phyloP scores from a whole-genome alignment of 2,888 invertebrate genomes.

The Margaritifera margaritifera region DNA sequence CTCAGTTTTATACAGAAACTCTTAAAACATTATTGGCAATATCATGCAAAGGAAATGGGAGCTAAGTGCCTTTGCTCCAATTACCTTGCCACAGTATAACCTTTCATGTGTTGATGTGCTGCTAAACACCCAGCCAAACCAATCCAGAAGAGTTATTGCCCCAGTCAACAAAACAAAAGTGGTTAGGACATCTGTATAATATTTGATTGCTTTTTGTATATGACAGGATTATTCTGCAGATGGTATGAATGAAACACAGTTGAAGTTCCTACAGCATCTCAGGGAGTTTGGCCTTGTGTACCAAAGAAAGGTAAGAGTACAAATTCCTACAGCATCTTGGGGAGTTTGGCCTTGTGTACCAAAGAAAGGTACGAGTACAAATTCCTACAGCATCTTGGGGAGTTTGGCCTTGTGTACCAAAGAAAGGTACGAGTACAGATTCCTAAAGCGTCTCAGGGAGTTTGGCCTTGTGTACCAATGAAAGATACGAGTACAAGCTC shows the following conservation, averaged over 20 bases:
- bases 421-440: conserved; percentile 85
- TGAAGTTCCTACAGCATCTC: conserved; percentile 93
- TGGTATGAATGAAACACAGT: conserved; percentile 89
- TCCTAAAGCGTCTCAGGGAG: conserved; percentile 95
- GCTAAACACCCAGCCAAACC: too few species aligned
- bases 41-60: too few species aligned
- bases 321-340: conserved; percentile 95
- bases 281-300: conserved; percentile 98
- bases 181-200: not conserved
- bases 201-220: conserved; percentile 4
- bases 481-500: conserved; percentile 84
- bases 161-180: too few species aligned
- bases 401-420: conserved; percentile 97
- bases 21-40: too few species aligned
- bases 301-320: conserved; percentile 85
- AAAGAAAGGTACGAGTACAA: conserved; percentile 85
- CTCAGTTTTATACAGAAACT: too few species aligned
- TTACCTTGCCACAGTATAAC: too few species aligned
- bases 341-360: conserved; percentile 97
- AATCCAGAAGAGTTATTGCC: not conserved
- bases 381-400: conserved; percentile 95
- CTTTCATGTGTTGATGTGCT: too few species aligned
- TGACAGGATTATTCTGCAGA: conserved; percentile 92
- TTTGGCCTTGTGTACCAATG: conserved; percentile 98
- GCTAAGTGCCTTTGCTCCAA: too few species aligned